phyloP scores from a whole-genome alignment of 2,113 vertebrate genomes.

The Microtus ochrogaster region DNA sequence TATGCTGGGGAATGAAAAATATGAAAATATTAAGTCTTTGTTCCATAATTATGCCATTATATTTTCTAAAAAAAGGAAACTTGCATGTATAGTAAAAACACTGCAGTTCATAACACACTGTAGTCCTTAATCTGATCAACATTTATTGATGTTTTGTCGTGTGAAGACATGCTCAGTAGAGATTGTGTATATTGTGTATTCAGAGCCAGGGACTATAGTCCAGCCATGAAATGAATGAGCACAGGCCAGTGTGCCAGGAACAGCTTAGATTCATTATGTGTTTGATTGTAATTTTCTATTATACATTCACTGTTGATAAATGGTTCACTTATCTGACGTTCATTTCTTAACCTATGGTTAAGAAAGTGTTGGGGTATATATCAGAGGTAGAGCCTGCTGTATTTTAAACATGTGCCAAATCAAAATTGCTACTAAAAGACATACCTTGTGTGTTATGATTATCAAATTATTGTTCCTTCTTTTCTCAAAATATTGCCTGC shows the following conservation, averaged over 20 bases:
- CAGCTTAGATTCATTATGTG: not conserved
- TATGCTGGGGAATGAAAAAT: not conserved
- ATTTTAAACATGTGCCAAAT: conserved; percentile 36
- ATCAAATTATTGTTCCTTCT: not conserved
- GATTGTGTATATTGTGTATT: not conserved
- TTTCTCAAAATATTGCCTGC: not conserved
- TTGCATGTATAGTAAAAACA: not conserved
- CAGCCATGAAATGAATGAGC: not conserved
- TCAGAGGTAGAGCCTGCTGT: not conserved
- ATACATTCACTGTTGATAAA: not conserved
- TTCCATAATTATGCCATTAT: not conserved
- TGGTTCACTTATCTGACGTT: not conserved
- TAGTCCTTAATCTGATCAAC: not conserved
- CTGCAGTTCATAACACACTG: not conserved
- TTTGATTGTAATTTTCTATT: not conserved
- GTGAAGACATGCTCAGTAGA: not conserved
- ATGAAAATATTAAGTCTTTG: not conserved
- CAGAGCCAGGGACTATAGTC: not conserved
- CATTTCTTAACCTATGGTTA: not conserved
- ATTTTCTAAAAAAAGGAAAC: not conserved
- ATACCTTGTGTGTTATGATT: not conserved
- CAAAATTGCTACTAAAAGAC: not conserved
- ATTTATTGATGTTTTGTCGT: not conserved
- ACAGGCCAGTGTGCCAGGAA: not conserved
- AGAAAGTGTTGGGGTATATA: not conserved